A percentile compares a stretch with the other conserved stretches of the same genome.
Conservation (phyloP, 2,888 invertebrate species). For the Andrena hattorfiana region DNA sequence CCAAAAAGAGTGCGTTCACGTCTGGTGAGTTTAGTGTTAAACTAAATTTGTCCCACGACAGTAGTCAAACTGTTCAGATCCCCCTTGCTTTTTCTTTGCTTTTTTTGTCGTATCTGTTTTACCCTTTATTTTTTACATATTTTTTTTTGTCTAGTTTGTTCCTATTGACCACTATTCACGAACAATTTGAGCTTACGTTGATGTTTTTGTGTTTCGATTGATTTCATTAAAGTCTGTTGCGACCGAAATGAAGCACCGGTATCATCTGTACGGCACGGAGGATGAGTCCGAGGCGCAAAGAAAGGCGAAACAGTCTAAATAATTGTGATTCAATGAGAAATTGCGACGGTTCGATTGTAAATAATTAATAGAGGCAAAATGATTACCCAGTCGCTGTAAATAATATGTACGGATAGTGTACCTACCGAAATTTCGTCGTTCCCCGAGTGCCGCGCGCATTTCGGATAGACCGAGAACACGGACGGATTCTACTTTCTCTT, state of each 20-base stretch:
- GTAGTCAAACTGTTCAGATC: slow-evolving; percentile 24
- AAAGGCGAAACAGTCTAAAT: slow-evolving; percentile 77
- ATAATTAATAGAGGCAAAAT: slow-evolving; percentile 60
- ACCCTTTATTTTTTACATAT: slow-evolving; percentile 34
- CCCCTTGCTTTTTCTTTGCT: slow-evolving; percentile 54
- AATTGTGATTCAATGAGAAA: slow-evolving; percentile 59
- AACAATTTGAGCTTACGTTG: slow-evolving; percentile 43
- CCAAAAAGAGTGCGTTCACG: slow-evolving; percentile 87
- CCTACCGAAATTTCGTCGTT: slow-evolving; percentile 51
- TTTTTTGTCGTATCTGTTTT: slow-evolving; percentile 56
- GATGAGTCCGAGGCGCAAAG: slow-evolving; percentile 79
- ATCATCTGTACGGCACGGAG: slow-evolving; percentile 86
- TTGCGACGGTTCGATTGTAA: slow-evolving; percentile 55
- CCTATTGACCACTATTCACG: slow-evolving; percentile 37
- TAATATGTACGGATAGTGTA: slow-evolving; percentile 61
- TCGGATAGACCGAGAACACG: slow-evolving; percentile 28
- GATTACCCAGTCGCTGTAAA: slow-evolving; percentile 63
- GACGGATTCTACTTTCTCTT: slow-evolving; percentile 38
- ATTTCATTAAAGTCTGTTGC: slow-evolving; percentile 85
- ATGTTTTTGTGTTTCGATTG: slow-evolving; percentile 75
- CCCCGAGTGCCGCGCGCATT: slow-evolving; percentile 12
- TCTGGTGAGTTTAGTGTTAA: slow-evolving; percentile 84
- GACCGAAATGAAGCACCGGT: slow-evolving; percentile 86
- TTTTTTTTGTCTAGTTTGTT: slow-evolving; percentile 56
- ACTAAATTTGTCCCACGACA: slow-evolving; percentile 50